Evolutionary conservation across 2,888 invertebrate species (phyloP).

Genomic region (Drosophila lutescens): DNA sequence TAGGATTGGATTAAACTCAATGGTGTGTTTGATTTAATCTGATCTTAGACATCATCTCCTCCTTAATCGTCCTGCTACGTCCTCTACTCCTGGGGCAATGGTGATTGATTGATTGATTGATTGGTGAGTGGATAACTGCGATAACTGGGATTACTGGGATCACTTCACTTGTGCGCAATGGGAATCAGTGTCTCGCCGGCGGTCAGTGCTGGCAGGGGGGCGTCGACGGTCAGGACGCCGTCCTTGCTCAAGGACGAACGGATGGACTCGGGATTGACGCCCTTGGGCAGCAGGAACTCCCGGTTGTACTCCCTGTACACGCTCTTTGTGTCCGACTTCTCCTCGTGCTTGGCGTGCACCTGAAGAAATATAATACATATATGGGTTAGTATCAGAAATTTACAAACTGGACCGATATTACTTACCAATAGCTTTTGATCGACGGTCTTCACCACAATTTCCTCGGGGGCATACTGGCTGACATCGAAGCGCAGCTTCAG

Average conservation of each 20-base stretch:
- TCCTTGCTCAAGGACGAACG: conserved; percentile 98
- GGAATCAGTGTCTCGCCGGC: conserved; percentile 84
- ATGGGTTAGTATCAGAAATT: no score
- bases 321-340: conserved; percentile 97
- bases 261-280: conserved; percentile 97
- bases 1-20: conserved; percentile 27
- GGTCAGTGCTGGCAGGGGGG: conserved; percentile 93
- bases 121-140: background rate
- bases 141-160: background rate
- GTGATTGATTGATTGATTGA: background rate
- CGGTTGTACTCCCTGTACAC: conserved; percentile 99
- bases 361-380: conserved; percentile 80
- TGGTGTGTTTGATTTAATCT: conserved; percentile 26
- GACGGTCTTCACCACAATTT: conserved; percentile 99
- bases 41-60: conserved; percentile 10
- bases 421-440: conserved; percentile 97
- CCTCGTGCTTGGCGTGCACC: conserved; percentile 99
- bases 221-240: conserved; percentile 98
- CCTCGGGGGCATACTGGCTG: conserved; percentile 98
- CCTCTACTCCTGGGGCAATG: background rate
- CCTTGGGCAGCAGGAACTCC: conserved; percentile 98
- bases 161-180: conserved; percentile 83
- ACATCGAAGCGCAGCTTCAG: conserved; percentile 98
- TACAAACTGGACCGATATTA: no score
- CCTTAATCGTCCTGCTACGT: background rate